Evolutionary conservation across 1,140 invertebrate genomes (phyloP).

Genomic region (Euglossa dilemma): DNA sequence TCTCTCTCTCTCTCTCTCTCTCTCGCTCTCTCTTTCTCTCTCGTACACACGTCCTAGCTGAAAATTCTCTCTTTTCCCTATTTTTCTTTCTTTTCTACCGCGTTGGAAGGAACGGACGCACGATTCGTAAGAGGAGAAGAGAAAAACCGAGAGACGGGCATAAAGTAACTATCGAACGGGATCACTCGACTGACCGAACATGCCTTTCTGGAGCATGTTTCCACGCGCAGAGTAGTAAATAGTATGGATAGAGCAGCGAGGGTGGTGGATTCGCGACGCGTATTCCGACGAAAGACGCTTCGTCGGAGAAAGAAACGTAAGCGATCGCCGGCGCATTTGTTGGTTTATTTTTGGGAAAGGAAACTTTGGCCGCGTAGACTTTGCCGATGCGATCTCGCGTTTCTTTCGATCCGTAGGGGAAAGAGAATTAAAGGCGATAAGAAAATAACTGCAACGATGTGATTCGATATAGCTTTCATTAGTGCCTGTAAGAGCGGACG

Average conservation of each 20-base stretch:
- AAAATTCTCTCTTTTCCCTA: no score
- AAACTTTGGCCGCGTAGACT: not conserved
- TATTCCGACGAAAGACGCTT: no score
- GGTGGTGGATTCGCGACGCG: not conserved
- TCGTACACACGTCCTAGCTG: no score
- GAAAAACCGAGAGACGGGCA: constrained; percentile 17
- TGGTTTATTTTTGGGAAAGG: not conserved
- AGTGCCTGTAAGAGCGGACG: constrained; percentile 11
- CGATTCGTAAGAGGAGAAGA: not conserved
- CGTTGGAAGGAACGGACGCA: not conserved
- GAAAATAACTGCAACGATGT: not conserved
- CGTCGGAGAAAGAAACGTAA: not conserved
- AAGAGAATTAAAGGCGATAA: not conserved
- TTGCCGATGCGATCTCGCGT: not conserved
- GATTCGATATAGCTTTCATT: constrained; percentile 6
- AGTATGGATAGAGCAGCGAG: not conserved
- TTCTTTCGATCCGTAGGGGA: not conserved
- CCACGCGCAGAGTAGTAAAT: not conserved
- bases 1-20: not conserved
- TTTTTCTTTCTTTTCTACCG: not conserved
- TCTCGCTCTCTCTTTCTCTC: not conserved
- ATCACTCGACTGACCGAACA: not conserved
- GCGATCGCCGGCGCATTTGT: no score
- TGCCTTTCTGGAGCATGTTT: constrained; percentile 4
- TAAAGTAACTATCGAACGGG: not conserved